phyloP scores from a whole-genome alignment of 2,113 vertebrate genomes.

The Pavo muticus region DNA sequence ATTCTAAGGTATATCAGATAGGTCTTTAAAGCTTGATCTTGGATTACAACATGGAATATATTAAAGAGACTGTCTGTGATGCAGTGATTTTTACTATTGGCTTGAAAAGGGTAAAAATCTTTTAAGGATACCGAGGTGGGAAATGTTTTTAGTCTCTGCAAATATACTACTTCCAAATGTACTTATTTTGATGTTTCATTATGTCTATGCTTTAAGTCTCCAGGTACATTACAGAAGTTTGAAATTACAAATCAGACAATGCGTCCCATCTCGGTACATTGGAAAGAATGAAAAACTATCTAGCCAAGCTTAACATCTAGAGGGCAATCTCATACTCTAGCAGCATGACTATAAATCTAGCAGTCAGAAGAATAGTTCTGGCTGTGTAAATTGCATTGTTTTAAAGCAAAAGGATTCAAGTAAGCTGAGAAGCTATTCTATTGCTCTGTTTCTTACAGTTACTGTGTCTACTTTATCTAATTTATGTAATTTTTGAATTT shows the following conservation, averaged over 20 bases:
- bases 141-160: neutral
- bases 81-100: neutral
- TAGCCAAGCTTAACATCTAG: constrained; percentile 49
- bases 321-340: constrained; percentile 45
- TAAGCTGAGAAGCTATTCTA: neutral
- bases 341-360: neutral
- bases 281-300: neutral
- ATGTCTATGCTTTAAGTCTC: neutral
- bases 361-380: constrained; percentile 18
- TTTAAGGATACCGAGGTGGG: neutral
- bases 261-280: neutral
- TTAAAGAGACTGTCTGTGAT: neutral
- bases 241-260: neutral
- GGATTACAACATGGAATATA: neutral
- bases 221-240: neutral
- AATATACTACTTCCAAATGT: neutral
- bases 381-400: constrained; percentile 1
- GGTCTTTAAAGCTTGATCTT: neutral
- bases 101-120: neutral
- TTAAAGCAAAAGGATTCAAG: neutral
- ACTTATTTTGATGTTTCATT: neutral
- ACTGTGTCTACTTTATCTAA: neutral
- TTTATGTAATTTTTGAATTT: neutral
- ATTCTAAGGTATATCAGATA: neutral
- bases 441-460: neutral